phyloP scores from a whole-genome alignment of 2,113 vertebrate species.

The Tetrax tetrax region DNA sequence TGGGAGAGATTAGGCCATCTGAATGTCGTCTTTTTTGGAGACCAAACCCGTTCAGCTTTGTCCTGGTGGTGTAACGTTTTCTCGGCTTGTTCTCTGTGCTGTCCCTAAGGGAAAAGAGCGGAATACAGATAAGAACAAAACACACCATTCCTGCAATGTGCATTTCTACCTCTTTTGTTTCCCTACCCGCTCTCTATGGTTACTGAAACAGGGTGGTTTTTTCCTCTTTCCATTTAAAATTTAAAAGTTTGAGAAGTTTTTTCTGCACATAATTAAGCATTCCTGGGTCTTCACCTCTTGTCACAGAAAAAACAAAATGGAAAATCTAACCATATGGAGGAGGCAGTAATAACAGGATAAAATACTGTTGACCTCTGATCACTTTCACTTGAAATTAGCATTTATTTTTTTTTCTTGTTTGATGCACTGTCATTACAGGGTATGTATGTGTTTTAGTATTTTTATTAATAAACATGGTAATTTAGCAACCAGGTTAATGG shows the following conservation, averaged over 20 bases:
- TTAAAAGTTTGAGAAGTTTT: conserved; percentile 12
- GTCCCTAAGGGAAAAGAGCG: background rate
- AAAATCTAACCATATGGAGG: conserved; percentile 42
- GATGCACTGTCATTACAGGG: conserved; percentile 60
- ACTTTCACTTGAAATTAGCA: conserved; percentile 55
- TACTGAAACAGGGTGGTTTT: background rate
- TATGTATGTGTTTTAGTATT: conserved; percentile 38
- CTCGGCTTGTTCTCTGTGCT: background rate
- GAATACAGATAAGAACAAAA: background rate
- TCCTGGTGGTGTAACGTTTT: background rate
- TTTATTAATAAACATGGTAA: conserved; percentile 58
- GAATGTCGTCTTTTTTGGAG: accelerated
- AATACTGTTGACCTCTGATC: conserved; percentile 29
- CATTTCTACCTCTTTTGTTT: background rate
- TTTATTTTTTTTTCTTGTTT: conserved; percentile 46
- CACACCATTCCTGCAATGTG: accelerated
- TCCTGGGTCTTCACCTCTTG: conserved; percentile 36
- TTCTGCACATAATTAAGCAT: conserved; percentile 46
- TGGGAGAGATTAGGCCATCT: accelerated
- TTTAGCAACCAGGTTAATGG: conserved; percentile 66
- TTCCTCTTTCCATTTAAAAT: background rate
- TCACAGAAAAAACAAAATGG: conserved; percentile 47
- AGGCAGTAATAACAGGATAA: conserved; percentile 48
- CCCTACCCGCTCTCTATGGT: background rate
- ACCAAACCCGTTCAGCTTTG: accelerated